Base-by-base conservation (phyloP, 2,797 vertebrate species). In the Oceanodroma leucorhoa region DNA sequence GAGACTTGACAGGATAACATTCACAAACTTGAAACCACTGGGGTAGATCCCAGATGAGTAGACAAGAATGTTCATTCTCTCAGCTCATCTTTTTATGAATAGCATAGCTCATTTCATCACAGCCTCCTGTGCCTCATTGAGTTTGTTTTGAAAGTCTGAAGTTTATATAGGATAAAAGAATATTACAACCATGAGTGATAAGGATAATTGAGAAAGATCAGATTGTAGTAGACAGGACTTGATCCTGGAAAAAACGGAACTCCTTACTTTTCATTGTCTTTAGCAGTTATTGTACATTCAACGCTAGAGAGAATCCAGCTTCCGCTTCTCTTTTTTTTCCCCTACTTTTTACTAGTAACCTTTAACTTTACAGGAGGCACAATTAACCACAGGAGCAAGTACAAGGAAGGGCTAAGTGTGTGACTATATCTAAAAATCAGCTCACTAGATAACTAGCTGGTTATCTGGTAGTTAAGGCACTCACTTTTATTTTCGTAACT, bases 151-250 rank as follows among this genome's bases (percentile, higher is more conserved):
- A 58, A 78, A 61, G 34, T 53, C 71, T 89, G 38, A 89, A 85
- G 50, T 85, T 93, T 95, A 61, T 76, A 76, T 29, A 34, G 38
- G 38, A 72, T 82, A 79, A 89, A 88, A 79, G 29, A 79, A 34
- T 80, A 53, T 65, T 83, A 72, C 32, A 80, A 12, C 45, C 18
- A 45, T 45, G 21, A 65, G 16, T 0, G 8, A 73, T 58, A 83
- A 69, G 41, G 46, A 57, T 82, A 45, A 91, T 36, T 94, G 38
- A 76, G 54, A 95, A 95, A 69, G 34, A 92, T 84, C 54, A 82
- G 23, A 69, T 41, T 62, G 55, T 53, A 32, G 34, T 29, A 84
- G 61, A 40, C 16, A 79, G 46, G 50, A 71, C 34, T 50, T 78
- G 26, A 78, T 84, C 38, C 45, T 69, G 40, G 72, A 92, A 89